phyloP scores from a whole-genome alignment of 2,888 invertebrate species.

The Apamea epomidion region DNA sequence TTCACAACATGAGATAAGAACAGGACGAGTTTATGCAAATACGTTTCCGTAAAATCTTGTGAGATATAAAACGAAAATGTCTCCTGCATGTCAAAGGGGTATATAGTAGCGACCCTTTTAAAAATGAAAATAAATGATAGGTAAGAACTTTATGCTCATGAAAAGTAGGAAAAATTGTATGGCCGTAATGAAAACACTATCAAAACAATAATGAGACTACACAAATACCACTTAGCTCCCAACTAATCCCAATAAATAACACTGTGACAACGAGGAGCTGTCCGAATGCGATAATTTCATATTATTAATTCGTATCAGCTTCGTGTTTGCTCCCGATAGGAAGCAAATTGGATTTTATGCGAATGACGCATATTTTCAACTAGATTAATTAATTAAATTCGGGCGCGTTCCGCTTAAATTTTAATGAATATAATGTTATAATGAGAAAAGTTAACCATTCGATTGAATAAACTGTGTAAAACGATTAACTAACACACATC shows the following conservation, averaged over 20 bases:
- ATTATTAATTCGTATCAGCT: slow-evolving; percentile 83
- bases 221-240: slow-evolving; percentile 52
- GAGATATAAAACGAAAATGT: slow-evolving; percentile 64
- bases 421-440: slow-evolving; percentile 69
- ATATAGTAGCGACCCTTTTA: slow-evolving; percentile 38
- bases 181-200: slow-evolving; percentile 3
- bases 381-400: slow-evolving; percentile 82
- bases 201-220: slow-evolving; percentile 30
- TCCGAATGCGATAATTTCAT: slow-evolving; percentile 83
- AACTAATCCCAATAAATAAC: slow-evolving; percentile 74
- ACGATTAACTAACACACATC: slow-evolving; percentile 29
- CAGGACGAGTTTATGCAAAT: slow-evolving; percentile 74
- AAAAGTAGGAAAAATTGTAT: not conserved
- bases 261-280: slow-evolving; percentile 71
- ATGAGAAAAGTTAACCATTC: slow-evolving; percentile 58
- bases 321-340: slow-evolving; percentile 82
- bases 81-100: slow-evolving; percentile 49
- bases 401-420: slow-evolving; percentile 72
- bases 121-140: slow-evolving; percentile 31
- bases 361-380: slow-evolving; percentile 83
- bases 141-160: slow-evolving; percentile 4
- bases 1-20: slow-evolving; percentile 75
- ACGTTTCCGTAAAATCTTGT: slow-evolving; percentile 68
- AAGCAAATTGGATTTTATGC: slow-evolving; percentile 85
- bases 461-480: slow-evolving; percentile 32